Base-by-base conservation (phyloP, 2,113 vertebrate species). In the Vimba vimba region DNA sequence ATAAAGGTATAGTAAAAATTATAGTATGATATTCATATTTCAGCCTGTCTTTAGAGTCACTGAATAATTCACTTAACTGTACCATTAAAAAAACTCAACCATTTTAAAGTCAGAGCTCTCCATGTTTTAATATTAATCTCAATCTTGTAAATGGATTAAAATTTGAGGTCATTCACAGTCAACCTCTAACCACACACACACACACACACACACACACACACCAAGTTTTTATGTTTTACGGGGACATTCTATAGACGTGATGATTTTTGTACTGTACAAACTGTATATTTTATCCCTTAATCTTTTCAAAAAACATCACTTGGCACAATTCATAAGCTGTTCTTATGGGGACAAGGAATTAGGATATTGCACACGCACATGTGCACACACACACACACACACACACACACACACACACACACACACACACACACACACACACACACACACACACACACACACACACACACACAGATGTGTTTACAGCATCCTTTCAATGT, bases 401-500 rank as follows among this genome's bases (percentile, higher is more conserved):
- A 39, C 36, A 36, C 36, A 36, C 36, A 36, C 36, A 36, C 27
- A 27, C 45, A 39, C 57, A 13, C n/a, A 0, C 68, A 47, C 76
- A 73, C 45, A 39, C 57, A 13, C 7, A 43, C 39, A 8, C 7
- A 1, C 7, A 33, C 33, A 33, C n/a, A n/a, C n/a, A n/a, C n/a
- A n/a, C n/a, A n/a, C n/a, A n/a, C n/a, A n/a, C n/a, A n/a, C n/a
- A 55, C 45, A 82, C 50, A 60, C 57, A 77, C 43, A 13, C 47
- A 27, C 60, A 39, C 45, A 39, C 57, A 13, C n/a, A 0, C 68
- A 47, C 76, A 73, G 17, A 81, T 52, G 62, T 73, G 87, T 86
- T 73, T 82, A 83, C 27, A 60, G 10, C 68, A 45, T 75, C 73
- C 71, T 59, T 43, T 64, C 84, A 83, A 82, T 78, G 36, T 75